Evolutionary conservation across 2,113 vertebrate species (phyloP), one percentile per base, ranked within the genome.

Genomic region (Pantherophis guttatus): DNA sequence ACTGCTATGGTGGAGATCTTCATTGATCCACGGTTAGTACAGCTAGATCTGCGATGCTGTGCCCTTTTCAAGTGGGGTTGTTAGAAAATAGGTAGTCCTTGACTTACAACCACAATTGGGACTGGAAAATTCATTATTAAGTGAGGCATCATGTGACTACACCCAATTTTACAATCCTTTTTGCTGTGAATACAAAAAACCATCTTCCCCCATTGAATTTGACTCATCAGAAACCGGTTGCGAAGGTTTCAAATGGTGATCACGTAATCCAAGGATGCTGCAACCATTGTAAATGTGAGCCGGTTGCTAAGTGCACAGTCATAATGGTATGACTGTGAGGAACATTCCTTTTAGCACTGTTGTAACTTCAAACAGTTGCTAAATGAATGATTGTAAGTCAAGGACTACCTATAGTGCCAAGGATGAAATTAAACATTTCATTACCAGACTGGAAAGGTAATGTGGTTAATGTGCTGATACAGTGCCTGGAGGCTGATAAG

Each of bases 11-110:
- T 99, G 90, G 98, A 99, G 97, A 97, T 98, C 9, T 98, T 99
- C 92, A 98, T 99, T 0, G 99, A 99, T 94, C 99, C 99, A 12
- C 96, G 97, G 99, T 99, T 96, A 11, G 94, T 75, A 13, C 12
- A 1, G 4, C 19, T n/a, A 21, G 21, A 17, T 1, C 58, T 52
- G 5, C 26, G 29, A 13, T 2, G 2, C 39, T 21, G 6, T 44
- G 50, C 10, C 3, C 9, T 2, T 92, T n/a, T 39, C 57, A 81
- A 44, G 44, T 17, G 8, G 13, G 10, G 10, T 58, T 26, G 75
- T 26, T 23, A 91, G 91, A 91, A 86, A 7, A 70, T 13, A 17
- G 65, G 29, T 15, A 33, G 5, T 33, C 13, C n/a, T 70, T 70
- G 65, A 15, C 65, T 70, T 70, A 70, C 10, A 13, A 70, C n/a